Evolutionary conservation across 1,140 invertebrate species (phyloP).

Genomic region (Pollicipes pollicipes): DNA sequence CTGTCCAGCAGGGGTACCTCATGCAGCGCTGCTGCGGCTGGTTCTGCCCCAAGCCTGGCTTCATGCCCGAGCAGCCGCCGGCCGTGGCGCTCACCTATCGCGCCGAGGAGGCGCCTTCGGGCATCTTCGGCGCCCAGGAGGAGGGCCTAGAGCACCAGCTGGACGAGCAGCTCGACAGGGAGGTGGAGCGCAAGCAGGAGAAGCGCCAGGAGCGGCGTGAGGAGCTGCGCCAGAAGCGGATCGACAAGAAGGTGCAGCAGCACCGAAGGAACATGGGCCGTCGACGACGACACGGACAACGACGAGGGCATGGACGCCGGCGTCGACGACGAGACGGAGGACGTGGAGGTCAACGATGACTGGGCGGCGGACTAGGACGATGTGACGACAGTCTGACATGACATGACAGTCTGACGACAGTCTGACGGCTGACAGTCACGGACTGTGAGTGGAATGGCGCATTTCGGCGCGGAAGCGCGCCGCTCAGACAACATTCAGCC

Average conservation of each 20-base stretch:
- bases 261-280: not conserved
- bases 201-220: not conserved
- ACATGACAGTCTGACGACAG: no score
- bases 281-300: not conserved
- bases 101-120: not conserved
- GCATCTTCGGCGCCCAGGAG: not conserved
- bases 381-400: no score
- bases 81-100: not conserved
- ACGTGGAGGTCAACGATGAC: not conserved
- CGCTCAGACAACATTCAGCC: no score
- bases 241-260: not conserved
- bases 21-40: no score
- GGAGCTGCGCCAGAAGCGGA: not conserved
- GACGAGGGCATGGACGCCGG: not conserved
- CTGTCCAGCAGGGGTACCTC: no score
- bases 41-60: slow-evolving; percentile 3
- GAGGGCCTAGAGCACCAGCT: not conserved
- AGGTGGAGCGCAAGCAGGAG: not conserved
- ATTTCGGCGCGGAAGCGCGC: no score
- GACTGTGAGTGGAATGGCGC: no score
- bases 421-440: no score
- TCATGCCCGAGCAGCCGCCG: not conserved
- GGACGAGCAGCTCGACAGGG: not conserved
- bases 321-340: not conserved
- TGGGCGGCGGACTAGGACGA: not conserved